phyloP scores from a whole-genome alignment of 2,113 vertebrate genomes.

The Naja naja region DNA sequence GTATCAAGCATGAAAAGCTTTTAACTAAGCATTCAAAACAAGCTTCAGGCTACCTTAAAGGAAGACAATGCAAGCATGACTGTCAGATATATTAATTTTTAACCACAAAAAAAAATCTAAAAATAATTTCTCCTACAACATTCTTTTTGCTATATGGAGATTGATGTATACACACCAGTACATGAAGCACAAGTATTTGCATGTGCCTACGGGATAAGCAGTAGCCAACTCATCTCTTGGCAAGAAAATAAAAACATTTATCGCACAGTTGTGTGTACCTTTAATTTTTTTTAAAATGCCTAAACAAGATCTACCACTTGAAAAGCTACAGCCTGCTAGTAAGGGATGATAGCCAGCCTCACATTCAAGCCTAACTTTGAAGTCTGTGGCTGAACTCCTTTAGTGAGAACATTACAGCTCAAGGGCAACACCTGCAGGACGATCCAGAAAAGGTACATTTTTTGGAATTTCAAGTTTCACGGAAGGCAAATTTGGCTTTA shows the following conservation, averaged over 20 bases:
- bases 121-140: not conserved
- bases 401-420: constrained; percentile 39
- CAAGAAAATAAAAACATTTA: not conserved
- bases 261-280: not conserved
- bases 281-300: not conserved
- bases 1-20: not conserved
- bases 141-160: not conserved
- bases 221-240: not conserved
- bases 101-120: not conserved
- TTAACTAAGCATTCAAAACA: not conserved
- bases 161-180: not conserved
- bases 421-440: constrained; percentile 66
- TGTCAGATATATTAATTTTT: not conserved
- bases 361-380: constrained; percentile 5
- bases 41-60: not conserved
- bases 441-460: not conserved
- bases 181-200: not conserved
- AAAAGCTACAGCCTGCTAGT: constrained; percentile 15
- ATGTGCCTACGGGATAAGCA: not conserved
- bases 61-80: not conserved
- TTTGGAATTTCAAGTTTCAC: not conserved
- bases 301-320: not conserved
- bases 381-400: constrained; percentile 4
- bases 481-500: not conserved
- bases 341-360: constrained; percentile 28